phyloP scores from a whole-genome alignment of 2,797 vertebrate species.

The Tamandua tetradactyla region DNA sequence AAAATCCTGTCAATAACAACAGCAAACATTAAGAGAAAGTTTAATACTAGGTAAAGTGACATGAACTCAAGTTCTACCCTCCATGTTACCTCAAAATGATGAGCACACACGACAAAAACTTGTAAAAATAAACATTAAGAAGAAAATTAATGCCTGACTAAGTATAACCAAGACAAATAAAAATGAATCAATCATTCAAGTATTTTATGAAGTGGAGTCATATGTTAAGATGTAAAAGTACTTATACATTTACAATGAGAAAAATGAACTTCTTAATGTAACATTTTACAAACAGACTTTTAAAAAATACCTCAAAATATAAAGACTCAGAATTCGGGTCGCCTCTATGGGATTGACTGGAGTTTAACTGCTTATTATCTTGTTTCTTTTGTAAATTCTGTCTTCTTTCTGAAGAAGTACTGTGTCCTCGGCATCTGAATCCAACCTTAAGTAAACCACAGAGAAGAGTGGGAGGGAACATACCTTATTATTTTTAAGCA shows the following conservation, averaged over 20 bases:
- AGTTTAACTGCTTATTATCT: conserved; percentile 83
- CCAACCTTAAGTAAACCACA: conserved; percentile 84
- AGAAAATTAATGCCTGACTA: background rate
- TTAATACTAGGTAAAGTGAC: background rate
- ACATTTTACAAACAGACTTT: conserved; percentile 25
- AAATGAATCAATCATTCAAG: background rate
- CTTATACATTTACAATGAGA: background rate
- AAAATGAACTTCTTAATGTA: conserved; percentile 42
- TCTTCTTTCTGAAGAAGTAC: conserved; percentile 89
- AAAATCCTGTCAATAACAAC: conserved; percentile 8
- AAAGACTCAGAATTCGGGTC: conserved; percentile 92
- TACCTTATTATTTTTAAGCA: conserved; percentile 42
- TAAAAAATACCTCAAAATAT: conserved; percentile 93
- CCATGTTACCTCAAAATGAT: background rate
- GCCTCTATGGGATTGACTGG: conserved; percentile 80
- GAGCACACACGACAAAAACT: background rate
- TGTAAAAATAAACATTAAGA: conserved; percentile 33
- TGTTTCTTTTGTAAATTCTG: conserved; percentile 87
- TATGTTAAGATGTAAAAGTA: conserved; percentile 26
- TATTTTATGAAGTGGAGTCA: conserved; percentile 23
- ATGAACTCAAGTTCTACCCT: conserved; percentile 13
- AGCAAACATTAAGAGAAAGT: background rate
- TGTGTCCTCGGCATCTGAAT: conserved; percentile 88
- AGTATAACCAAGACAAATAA: background rate
- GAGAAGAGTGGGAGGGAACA: background rate